Evolutionary conservation across 2,797 vertebrate genomes (phyloP).

Genomic region (Coendou prehensilis): DNA sequence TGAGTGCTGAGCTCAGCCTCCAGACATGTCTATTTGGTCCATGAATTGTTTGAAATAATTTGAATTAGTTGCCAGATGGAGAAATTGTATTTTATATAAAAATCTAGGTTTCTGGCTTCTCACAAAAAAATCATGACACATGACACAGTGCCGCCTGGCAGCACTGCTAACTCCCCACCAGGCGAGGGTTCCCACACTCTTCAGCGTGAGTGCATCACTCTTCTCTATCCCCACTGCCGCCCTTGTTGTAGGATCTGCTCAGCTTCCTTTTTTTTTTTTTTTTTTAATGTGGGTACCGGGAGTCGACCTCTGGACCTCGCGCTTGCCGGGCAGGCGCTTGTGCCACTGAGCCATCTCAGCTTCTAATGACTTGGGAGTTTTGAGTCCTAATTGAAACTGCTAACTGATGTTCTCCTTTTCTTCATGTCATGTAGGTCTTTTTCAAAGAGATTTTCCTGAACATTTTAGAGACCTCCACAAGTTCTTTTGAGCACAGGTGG

Average conservation of each 20-base stretch:
- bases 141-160: not conserved
- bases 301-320: too few relatives aligned
- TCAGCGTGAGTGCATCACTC: not conserved
- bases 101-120: conserved; percentile 65
- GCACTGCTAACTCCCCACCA: not conserved
- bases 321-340: too few relatives aligned
- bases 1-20: not conserved
- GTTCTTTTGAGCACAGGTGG: conserved; percentile 99
- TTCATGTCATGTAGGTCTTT: conserved; percentile 92
- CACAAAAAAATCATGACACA: not conserved
- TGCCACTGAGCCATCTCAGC: not conserved
- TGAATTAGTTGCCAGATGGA: conserved; percentile 45
- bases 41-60: conserved; percentile 53
- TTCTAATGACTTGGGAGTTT: not conserved
- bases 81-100: conserved; percentile 15
- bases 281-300: too few relatives aligned
- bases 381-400: conserved; percentile 31
- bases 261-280: too few relatives aligned
- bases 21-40: not conserved
- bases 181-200: accelerated
- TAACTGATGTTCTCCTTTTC: conserved; percentile 44
- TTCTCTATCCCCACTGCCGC: not conserved
- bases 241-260: not conserved
- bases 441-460: conserved; percentile 99
- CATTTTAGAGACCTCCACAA: conserved; percentile 97